A percentile compares a stretch with the other conserved stretches of the same genome.
Conservation (phyloP, 2,113 vertebrate species). For the Solea senegalensis region DNA sequence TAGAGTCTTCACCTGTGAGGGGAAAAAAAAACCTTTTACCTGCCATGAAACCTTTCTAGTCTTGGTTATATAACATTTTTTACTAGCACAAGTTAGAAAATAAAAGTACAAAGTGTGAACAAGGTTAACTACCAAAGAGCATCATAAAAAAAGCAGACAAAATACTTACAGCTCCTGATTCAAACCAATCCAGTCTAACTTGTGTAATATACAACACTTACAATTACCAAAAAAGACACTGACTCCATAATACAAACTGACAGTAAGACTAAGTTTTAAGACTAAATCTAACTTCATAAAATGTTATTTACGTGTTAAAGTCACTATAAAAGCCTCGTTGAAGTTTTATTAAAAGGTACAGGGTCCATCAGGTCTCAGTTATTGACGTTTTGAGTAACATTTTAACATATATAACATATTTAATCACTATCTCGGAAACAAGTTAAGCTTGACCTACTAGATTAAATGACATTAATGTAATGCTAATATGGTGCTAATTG, state of each 20-base stretch:
- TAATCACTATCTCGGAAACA: too few relatives aligned
- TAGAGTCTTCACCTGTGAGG: slow-evolving; percentile 89
- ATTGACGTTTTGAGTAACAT: not conserved
- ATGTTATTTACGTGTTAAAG: not conserved
- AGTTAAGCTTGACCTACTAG: not conserved
- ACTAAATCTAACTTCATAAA: not conserved
- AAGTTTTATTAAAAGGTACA: not conserved
- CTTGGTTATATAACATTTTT: not conserved
- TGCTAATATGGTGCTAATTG: not conserved
- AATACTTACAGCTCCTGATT: too few relatives aligned
- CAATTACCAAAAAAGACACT: too few relatives aligned
- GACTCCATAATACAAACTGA: too few relatives aligned
- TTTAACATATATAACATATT: too few relatives aligned
- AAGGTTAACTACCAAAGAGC: not conserved
- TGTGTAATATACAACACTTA: too few relatives aligned
- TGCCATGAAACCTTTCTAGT: not conserved
- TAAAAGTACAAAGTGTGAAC: slow-evolving; percentile 39
- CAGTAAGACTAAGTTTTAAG: not conserved
- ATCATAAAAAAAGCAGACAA: slow-evolving; percentile 21
- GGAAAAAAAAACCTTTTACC: not conserved
- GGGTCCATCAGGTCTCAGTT: too few relatives aligned
- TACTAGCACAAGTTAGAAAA: not conserved
- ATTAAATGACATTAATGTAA: not conserved
- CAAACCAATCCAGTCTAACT: too few relatives aligned
- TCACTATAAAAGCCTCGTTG: not conserved